Evolutionary conservation across 1,140 invertebrate genomes (phyloP).

Genomic region (Ladona fulva): DNA sequence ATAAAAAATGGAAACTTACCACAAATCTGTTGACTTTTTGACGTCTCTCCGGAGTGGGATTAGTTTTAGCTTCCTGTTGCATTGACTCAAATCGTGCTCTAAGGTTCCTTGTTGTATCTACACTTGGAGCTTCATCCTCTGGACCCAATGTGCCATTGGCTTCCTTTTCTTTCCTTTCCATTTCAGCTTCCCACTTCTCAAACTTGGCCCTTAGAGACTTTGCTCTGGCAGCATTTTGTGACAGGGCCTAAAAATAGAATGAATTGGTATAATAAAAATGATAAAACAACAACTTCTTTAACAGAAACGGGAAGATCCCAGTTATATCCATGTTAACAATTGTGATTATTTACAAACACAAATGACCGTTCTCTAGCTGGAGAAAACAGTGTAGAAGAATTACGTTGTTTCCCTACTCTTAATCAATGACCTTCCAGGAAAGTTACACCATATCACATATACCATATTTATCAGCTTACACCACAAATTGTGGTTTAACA

Average conservation of each 20-base stretch:
- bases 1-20: conserved; percentile 46
- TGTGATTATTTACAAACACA: too few species aligned
- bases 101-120: conserved; percentile 66
- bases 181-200: conserved; percentile 74
- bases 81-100: conserved; percentile 77
- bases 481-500: too few species aligned
- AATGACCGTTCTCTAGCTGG: too few species aligned
- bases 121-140: conserved; percentile 44
- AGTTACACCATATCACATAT: too few species aligned
- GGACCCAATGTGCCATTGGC: conserved; percentile 13
- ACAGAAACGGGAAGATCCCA: background rate
- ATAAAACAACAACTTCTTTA: background rate
- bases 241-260: conserved; percentile 37
- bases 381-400: background rate
- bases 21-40: conserved; percentile 78
- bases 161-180: conserved; percentile 47
- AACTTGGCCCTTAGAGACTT: conserved; percentile 82
- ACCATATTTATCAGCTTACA: too few species aligned
- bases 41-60: conserved; percentile 41
- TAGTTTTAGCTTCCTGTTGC: conserved; percentile 41
- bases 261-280: background rate
- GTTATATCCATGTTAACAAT: too few species aligned
- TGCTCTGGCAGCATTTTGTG: conserved; percentile 70
- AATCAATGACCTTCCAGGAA: too few species aligned
- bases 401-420: background rate